A percentile compares a stretch with the other conserved stretches of the same genome.
Conservation (phyloP, 64 coral and sea anemone genomes). For the Porites lutea region DNA sequence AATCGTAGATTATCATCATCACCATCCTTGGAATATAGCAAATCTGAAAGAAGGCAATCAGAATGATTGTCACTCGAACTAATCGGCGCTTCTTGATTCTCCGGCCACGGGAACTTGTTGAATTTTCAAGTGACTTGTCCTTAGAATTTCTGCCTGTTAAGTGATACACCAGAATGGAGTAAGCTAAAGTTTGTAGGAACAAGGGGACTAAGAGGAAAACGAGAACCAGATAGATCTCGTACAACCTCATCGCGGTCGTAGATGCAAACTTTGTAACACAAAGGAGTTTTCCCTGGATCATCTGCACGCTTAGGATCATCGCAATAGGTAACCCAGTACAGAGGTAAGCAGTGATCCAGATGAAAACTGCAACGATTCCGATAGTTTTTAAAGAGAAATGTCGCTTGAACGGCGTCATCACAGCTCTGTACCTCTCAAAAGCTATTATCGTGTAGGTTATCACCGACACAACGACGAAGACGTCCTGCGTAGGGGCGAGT, state of each 20-base stretch:
- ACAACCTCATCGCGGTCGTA: conserved; percentile 25
- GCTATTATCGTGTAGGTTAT: conserved; percentile 82
- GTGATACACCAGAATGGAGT: conserved; percentile 60
- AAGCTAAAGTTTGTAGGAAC: conserved; percentile 69
- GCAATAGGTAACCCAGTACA: conserved; percentile 68
- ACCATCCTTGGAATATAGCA: conserved; percentile 78
- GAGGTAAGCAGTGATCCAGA: conserved; percentile 71
- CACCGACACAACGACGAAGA: conserved; percentile 82
- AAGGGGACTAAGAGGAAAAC: conserved; percentile 66
- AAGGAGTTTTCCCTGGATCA: background rate
- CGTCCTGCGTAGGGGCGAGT: conserved; percentile 74
- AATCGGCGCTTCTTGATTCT: conserved; percentile 33
- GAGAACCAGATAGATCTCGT: conserved; percentile 59
- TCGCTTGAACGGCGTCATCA: conserved; percentile 79
- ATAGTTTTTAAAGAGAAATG: conserved; percentile 67
- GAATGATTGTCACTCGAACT: conserved; percentile 72
- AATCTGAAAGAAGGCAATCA: conserved; percentile 76
- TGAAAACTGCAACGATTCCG: conserved; percentile 28
- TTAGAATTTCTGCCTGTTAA: conserved; percentile 36
- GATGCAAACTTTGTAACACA: conserved; percentile 39
- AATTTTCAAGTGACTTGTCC: conserved; percentile 3
- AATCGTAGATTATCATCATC: conserved; percentile 66
- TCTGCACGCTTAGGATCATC: background rate
- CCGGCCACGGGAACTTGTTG: conserved; percentile 11
- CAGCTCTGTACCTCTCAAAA: conserved; percentile 77